A percentile compares a stretch with the other conserved stretches of the same genome.
Evolutionary conservation across 2,113 vertebrate species (phyloP).

Genomic region (Pachypanchax playfairii): DNA sequence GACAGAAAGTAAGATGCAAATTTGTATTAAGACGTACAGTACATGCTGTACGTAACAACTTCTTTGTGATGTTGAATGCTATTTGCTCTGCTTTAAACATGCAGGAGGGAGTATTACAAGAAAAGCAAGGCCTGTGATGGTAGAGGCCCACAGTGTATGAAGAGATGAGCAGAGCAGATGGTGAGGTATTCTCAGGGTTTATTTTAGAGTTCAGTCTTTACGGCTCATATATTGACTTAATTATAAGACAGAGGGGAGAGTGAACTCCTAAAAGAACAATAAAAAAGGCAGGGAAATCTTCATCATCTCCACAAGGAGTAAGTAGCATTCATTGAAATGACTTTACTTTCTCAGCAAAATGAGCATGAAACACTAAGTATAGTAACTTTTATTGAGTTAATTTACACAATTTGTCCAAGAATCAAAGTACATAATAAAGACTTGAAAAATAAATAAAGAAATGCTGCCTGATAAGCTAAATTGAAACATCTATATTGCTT

Average conservation of each 20-base stretch:
- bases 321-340: slow-evolving; percentile 45
- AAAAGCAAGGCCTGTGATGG: slow-evolving; percentile 32
- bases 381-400: neutral
- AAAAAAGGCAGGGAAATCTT: slow-evolving; percentile 69
- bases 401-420: neutral
- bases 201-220: slow-evolving; percentile 75
- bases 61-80: slow-evolving; percentile 4
- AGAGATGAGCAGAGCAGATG: slow-evolving; percentile 65
- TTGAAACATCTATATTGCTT: neutral
- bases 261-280: slow-evolving; percentile 68
- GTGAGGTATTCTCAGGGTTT: slow-evolving; percentile 67
- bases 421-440: neutral
- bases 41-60: neutral
- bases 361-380: slow-evolving; percentile 14
- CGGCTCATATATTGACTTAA: slow-evolving; percentile 78
- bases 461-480: too few relatives aligned
- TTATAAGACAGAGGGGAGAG: slow-evolving; percentile 72
- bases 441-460: neutral
- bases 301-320: slow-evolving; percentile 63
- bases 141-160: slow-evolving; percentile 40
- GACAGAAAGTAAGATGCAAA: slow-evolving; percentile 5
- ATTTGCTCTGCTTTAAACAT: slow-evolving; percentile 43
- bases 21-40: slow-evolving; percentile 1
- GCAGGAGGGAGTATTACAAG: slow-evolving; percentile 38
- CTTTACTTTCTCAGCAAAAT: slow-evolving; percentile 44